These are phyloP conservation scores for Calvadosia cruxmelitensis DNA, from an alignment of 30 jellyfish, hydroid and myxozoan genomes.

Conservation along the genomic window DNA sequence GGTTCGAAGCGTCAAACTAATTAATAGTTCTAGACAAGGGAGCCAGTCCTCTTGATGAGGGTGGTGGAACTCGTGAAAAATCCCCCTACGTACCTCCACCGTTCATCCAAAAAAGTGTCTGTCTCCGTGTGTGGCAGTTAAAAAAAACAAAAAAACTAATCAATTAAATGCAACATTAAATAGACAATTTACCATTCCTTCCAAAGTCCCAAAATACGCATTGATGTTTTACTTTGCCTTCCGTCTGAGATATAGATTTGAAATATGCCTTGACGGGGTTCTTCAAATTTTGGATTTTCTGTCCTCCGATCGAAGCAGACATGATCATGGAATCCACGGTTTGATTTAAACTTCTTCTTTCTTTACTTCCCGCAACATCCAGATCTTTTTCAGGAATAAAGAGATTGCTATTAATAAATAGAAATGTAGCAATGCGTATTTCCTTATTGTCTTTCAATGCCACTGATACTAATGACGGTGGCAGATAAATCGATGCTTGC, in stretches of 20 bases:
- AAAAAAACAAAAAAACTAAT: too few relatives aligned
- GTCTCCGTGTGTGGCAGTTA: too few relatives aligned
- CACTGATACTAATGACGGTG: slow-evolving; percentile 17
- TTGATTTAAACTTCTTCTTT: too few relatives aligned
- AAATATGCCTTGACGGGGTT: slow-evolving; percentile 14
- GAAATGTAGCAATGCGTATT: slow-evolving; percentile 32
- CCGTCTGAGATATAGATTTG: slow-evolving; percentile 1
- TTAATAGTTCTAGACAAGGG: too few relatives aligned
- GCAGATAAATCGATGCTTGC: slow-evolving; percentile 20
- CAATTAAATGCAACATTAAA: too few relatives aligned
- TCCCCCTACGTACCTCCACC: too few relatives aligned
- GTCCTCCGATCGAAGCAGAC: slow-evolving; percentile 55
- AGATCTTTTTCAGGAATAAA: slow-evolving; percentile 14
- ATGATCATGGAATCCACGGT: slow-evolving; percentile 50
- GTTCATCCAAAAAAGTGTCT: too few relatives aligned
- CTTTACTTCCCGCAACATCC: not conserved
- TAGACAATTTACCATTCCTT: slow-evolving; percentile 4
- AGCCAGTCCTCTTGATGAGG: too few relatives aligned
- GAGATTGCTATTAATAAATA: slow-evolving; percentile 24
- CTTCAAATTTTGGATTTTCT: slow-evolving; percentile 25
- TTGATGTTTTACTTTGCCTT: slow-evolving; percentile 6
- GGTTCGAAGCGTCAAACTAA: too few relatives aligned
- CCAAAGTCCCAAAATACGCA: slow-evolving; percentile 26
- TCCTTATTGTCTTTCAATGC: not conserved
- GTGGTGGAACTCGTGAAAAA: too few relatives aligned